A percentile compares a stretch with the other conserved stretches of the same genome.
Evolutionary conservation across 2,888 invertebrate species (phyloP).

Genomic region (Apotomis capreana): DNA sequence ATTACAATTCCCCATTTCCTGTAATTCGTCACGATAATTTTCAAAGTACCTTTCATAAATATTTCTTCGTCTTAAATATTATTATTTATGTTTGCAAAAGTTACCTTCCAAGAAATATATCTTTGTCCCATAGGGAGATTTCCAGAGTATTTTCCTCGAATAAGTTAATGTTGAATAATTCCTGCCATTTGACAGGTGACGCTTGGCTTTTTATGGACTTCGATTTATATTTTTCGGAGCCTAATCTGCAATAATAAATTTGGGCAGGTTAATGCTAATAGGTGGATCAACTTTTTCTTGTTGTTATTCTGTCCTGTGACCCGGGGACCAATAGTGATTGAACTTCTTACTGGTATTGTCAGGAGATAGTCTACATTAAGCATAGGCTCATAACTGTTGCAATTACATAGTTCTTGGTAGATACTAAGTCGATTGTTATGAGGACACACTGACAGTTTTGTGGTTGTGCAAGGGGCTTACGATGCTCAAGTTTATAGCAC

Average conservation of each 20-base stretch:
- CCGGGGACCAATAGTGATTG: no score
- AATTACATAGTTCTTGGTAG: no score
- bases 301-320: no score
- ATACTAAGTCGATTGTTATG: no score
- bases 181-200: slow-evolving; percentile 90
- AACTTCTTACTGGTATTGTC: no score
- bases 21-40: slow-evolving; percentile 31
- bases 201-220: slow-evolving; percentile 87
- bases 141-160: slow-evolving; percentile 95
- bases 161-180: slow-evolving; percentile 96
- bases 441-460: no score
- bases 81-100: slow-evolving; percentile 33
- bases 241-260: slow-evolving; percentile 85
- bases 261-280: neutral
- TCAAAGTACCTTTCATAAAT: slow-evolving; percentile 26
- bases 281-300: no score
- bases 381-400: no score
- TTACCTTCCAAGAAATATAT: slow-evolving; percentile 83
- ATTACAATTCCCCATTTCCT: slow-evolving; percentile 30
- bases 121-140: slow-evolving; percentile 93
- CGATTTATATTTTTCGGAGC: slow-evolving; percentile 97
- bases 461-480: no score
- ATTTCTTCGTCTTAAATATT: slow-evolving; percentile 21
- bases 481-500: no score
- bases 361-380: no score